A percentile compares a stretch with the other conserved stretches of the same genome.
Conservation (phyloP, 2,888 invertebrate genomes). For the Leptopilina syphax region DNA sequence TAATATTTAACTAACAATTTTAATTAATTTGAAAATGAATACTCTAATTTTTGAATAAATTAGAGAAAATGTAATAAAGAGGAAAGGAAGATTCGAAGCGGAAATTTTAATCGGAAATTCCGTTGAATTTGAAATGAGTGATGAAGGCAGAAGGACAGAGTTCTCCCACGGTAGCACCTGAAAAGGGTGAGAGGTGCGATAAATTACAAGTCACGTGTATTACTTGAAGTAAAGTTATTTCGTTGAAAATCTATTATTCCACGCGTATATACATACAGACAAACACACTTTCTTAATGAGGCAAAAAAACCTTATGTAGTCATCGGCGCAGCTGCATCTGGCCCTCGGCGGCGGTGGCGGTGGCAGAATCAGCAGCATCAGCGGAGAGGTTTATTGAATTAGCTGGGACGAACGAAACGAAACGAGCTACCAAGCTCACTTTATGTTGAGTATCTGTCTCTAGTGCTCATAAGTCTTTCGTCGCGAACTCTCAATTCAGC, state of each 20-base stretch:
- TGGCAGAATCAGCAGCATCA: constrained; percentile 42
- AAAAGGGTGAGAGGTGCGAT: neutral
- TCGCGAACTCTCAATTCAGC: constrained; percentile 34
- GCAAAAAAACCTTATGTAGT: constrained; percentile 58
- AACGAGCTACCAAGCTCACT: constrained; percentile 38
- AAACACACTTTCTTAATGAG: constrained; percentile 58
- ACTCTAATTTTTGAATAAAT: no score
- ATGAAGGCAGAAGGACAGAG: neutral
- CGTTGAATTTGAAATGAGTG: neutral
- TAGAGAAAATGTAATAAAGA: no score
- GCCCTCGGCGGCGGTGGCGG: constrained; percentile 54
- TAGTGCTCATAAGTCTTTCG: constrained; percentile 35
- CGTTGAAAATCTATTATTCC: constrained; percentile 69
- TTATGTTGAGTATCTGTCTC: constrained; percentile 26
- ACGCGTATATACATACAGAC: constrained; percentile 50
- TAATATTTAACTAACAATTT: no score
- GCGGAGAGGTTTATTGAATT: constrained; percentile 63
- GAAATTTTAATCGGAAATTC: no score
- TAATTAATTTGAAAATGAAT: no score
- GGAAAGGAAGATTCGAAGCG: no score
- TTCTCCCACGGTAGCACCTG: constrained; percentile 6
- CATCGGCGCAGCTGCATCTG: constrained; percentile 65
- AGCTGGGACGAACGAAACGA: constrained; percentile 57
- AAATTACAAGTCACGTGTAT: constrained; percentile 30
- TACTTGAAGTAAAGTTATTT: constrained; percentile 52